Base-by-base conservation (phyloP, 2,113 vertebrate species). In the Lanius collurio region DNA sequence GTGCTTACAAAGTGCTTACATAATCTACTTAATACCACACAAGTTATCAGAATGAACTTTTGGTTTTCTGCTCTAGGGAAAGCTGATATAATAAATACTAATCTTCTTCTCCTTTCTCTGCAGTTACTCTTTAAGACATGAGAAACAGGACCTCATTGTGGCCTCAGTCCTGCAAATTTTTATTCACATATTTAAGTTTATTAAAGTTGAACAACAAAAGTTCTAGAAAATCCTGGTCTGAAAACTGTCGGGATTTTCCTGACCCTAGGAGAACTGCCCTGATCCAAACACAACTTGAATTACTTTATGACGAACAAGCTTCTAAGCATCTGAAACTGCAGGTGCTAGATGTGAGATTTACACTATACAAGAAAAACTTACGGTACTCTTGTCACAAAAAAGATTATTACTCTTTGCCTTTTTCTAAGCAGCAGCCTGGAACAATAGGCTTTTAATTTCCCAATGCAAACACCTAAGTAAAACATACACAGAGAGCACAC, bases 41-140 rank as follows among this genome's bases (percentile, higher is more conserved):
- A 77, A 89, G 55, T 83, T 74, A 93, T 81, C 53, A 90, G 59
- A 85, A 63, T 39, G 74, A 95, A 93, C 75, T 26, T 89, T 93
- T 69, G 42, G 31, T 79, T 87, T 85, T 77, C 70, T 90, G 5
- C 87, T 89, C 59, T 73, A 79, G 46, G 78, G 65, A 89, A 91
- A 92, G 87, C 74, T 94, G 46, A 76, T 89, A 62, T 82, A 92
- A 95, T 62, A 63, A 70, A 85, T 35, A 82, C 59, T 95, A 77
- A 94, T 83, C 64, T 85, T 78, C 50, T 83, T 65, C 76, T 87
- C n/a, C 50, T 57, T 94, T 87, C 65, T 84, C 65, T 87, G 65
- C 53, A 73, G 59, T 89, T 94, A 82, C 23, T 90, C 22, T 55
- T 13, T 35, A 90, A 82, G 42, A 65, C 59, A 67, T 28, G 21